Evolutionary conservation across 1,140 invertebrate genomes (phyloP), one percentile per base, ranked within the genome.

Genomic region (Semibalanus balanoides): DNA sequence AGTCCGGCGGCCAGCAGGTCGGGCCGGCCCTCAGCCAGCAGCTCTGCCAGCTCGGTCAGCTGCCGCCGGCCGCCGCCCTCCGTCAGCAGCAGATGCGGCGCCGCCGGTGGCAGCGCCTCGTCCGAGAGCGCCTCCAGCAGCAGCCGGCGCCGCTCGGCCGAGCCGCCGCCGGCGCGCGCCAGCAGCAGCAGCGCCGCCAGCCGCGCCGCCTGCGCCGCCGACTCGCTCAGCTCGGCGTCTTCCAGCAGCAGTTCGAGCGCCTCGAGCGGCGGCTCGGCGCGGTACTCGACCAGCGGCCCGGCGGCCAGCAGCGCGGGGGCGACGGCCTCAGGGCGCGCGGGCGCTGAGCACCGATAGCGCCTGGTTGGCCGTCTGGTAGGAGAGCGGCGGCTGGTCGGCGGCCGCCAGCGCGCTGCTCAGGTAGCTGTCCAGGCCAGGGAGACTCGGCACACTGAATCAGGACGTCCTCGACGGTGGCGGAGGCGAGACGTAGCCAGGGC

Each of bases 261-360:
- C 51, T 64, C 51, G 14, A 64, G 51, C 51, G 51, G 51, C 51
- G 51, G 51, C 51, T 64, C 51, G 51, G 51, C 51, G 51, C 51
- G 51, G 51, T 19, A 64, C 51, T 64, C 51, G 11, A 25, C 51
- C 51, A 64, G 51, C 51, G 51, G 51, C 1, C 51, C 51, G 31
- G 35, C 27, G 9, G 29, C 73, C 73, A 73, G 76, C n/a, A 30
- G 25, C 71, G 25, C 28, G 0, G 43, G 5, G 5, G 30, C 27
- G 3, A 77, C 7, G 22, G 73, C n/a, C 11, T 64, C 51, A 1
- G 51, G 14, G 14, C n/a, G 51, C 51, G 14, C 51, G 51, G 51
- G 3, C 9, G 22, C 64, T 75, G 74, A 70, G 31, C 74, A 71
- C 30, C n/a, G n/a, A 75, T 25, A 76, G 73, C 40, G 40, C 74